A percentile compares a stretch with the other conserved stretches of the same genome.
These are phyloP conservation scores for Romanogobio albipinnatus DNA, from an alignment of 2,113 vertebrate genomes.

Conservation along the genomic window DNA sequence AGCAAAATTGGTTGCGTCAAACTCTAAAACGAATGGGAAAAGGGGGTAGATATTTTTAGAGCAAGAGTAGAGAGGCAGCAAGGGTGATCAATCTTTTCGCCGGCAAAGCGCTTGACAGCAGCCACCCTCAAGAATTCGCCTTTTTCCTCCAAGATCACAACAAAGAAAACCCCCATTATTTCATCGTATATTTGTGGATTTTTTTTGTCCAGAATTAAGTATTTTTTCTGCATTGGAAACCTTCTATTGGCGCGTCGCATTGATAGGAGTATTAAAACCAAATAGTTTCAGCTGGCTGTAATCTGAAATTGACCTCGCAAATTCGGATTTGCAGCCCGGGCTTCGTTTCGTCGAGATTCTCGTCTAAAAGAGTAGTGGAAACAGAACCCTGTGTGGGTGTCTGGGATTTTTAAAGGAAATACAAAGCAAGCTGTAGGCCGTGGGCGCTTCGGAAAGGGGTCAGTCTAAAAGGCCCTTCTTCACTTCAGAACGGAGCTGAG, in stretches of 20 bases:
- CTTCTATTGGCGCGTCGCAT: neutral
- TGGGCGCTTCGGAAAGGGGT: conserved; percentile 20
- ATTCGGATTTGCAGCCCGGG: conserved; percentile 3
- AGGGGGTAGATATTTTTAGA: conserved; percentile 71
- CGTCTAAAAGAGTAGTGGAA: conserved; percentile 38
- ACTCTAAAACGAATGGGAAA: conserved; percentile 56
- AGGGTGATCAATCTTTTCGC: conserved; percentile 92
- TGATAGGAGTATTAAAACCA: conserved; percentile 13
- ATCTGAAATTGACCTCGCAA: neutral
- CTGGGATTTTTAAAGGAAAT: conserved; percentile 70
- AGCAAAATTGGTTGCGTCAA: conserved; percentile 55
- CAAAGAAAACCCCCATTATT: conserved; percentile 65
- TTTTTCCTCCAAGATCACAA: conserved; percentile 70
- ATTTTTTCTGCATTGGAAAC: conserved; percentile 32
- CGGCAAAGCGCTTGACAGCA: conserved; percentile 87
- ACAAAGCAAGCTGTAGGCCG: conserved; percentile 63
- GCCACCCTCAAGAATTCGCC: conserved; percentile 77
- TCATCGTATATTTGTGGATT: conserved; percentile 43
- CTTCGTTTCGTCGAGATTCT: conserved; percentile 27
- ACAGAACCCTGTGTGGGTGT: conserved; percentile 83
- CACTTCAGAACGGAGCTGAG: conserved; percentile 39
- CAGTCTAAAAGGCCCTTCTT: conserved; percentile 36
- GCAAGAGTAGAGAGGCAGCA: conserved; percentile 66
- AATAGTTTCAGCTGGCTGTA: neutral
- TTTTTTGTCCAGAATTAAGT: conserved; percentile 38